These are phyloP conservation scores for Podarcis cretensis DNA, from an alignment of 2,113 vertebrate genomes.

Conservation along the genomic window DNA sequence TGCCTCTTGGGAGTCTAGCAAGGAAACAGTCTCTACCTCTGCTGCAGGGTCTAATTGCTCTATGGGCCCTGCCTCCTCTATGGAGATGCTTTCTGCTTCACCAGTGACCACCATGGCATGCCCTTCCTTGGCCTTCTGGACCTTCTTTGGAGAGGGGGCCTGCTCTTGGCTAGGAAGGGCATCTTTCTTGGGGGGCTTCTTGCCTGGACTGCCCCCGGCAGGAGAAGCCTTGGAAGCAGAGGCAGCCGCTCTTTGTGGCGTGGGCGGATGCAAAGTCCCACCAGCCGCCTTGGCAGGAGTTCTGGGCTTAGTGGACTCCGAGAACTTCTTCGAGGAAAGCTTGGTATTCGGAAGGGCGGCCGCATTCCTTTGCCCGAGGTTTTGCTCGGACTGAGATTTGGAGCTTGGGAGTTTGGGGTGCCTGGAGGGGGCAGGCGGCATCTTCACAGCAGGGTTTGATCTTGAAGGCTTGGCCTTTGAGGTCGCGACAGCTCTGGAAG, in stretches of 20 bases:
- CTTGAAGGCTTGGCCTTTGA: not conserved
- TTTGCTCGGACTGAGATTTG: constrained; percentile 52
- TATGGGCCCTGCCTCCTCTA: not conserved
- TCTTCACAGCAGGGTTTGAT: not conserved
- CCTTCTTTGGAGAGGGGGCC: constrained; percentile 24
- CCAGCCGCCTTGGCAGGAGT: constrained; percentile 34
- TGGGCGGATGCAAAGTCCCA: constrained; percentile 22
- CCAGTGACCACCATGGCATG: not conserved
- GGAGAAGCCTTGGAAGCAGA: not conserved
- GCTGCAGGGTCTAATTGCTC: not conserved
- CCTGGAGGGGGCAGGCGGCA: constrained; percentile 43
- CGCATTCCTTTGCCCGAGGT: constrained; percentile 40
- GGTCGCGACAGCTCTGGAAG: not conserved
- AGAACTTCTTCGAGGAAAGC: constrained; percentile 53
- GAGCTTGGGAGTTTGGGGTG: not conserved
- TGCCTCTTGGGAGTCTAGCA: not conserved
- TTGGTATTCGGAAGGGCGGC: constrained; percentile 28
- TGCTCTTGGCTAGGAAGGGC: constrained; percentile 28
- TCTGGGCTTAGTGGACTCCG: constrained; percentile 53
- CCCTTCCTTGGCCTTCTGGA: not conserved
- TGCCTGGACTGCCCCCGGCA: not conserved
- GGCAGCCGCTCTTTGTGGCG: not conserved
- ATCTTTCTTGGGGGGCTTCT: not conserved
- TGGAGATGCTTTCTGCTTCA: not conserved
- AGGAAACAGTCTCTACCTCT: not conserved